Evolutionary conservation across 2,797 vertebrate species (phyloP).

Genomic region (Loriculus beryllinus): DNA sequence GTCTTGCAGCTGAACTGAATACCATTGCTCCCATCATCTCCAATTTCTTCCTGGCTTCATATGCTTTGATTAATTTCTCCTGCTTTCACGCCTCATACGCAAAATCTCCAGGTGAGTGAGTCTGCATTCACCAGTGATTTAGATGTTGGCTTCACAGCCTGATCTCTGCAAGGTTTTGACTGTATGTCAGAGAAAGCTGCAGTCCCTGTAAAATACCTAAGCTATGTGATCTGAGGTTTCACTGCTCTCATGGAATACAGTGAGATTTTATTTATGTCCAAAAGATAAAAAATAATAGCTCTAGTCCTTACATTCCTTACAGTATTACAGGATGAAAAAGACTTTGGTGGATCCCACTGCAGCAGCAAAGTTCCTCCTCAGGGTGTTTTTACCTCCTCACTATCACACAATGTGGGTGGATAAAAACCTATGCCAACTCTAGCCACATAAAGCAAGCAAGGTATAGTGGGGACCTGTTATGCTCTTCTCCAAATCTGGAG

Average conservation of each 20-base stretch:
- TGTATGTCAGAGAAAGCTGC: neutral
- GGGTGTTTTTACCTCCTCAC: neutral
- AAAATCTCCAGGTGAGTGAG: slow-evolving; percentile 92
- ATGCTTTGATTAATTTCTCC: slow-evolving; percentile 98
- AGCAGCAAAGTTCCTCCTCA: neutral
- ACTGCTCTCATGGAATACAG: neutral
- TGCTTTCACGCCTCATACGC: slow-evolving; percentile 98
- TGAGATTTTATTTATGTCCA: neutral
- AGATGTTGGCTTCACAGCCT: neutral
- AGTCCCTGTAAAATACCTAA: neutral
- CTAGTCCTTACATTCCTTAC: neutral
- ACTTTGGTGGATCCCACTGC: neutral
- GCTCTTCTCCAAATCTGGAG: neutral
- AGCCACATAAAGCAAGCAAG: neutral
- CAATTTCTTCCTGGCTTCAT: slow-evolving; percentile 98
- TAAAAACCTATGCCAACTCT: neutral
- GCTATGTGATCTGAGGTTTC: neutral
- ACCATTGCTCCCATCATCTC: slow-evolving; percentile 96
- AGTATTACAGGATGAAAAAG: neutral
- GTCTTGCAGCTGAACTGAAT: slow-evolving; percentile 87
- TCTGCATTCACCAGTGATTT: neutral
- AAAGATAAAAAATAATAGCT: neutral
- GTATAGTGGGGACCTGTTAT: neutral
- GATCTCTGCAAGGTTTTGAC: neutral
- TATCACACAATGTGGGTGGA: neutral